Conservation (phyloP, 1,140 invertebrate species). For the Rhynchophorus ferrugineus region DNA sequence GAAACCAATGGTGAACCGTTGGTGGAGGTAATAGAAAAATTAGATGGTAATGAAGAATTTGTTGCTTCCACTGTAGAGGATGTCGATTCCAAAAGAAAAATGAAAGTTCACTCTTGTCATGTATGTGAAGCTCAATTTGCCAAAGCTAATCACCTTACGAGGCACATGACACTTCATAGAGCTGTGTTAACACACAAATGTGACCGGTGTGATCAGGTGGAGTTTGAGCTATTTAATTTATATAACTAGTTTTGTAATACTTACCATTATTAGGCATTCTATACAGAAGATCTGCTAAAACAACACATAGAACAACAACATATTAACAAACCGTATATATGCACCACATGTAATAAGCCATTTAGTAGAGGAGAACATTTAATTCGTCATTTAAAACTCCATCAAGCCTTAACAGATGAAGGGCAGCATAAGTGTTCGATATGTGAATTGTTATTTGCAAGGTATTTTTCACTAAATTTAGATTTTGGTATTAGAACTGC, state of each 20-base stretch:
- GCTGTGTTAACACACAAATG: slow-evolving; percentile 37
- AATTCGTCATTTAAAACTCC: slow-evolving; percentile 43
- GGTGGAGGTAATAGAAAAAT: neutral
- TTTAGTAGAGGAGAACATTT: slow-evolving; percentile 39
- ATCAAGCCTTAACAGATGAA: slow-evolving; percentile 29
- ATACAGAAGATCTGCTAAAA: slow-evolving; percentile 40
- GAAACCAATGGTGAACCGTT: slow-evolving; percentile 7
- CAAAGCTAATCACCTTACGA: slow-evolving; percentile 35
- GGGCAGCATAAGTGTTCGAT: slow-evolving; percentile 37
- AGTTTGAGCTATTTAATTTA: neutral
- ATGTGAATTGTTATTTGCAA: slow-evolving; percentile 35
- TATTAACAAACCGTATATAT: slow-evolving; percentile 56
- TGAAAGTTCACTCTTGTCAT: slow-evolving; percentile 35
- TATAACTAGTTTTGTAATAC: neutral
- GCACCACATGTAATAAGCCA: slow-evolving; percentile 48
- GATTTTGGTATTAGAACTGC: neutral
- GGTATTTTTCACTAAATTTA: slow-evolving; percentile 21
- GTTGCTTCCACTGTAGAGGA: slow-evolving; percentile 5
- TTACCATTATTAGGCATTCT: slow-evolving; percentile 31
- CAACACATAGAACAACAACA: slow-evolving; percentile 56
- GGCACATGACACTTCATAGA: slow-evolving; percentile 39
- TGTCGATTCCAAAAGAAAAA: slow-evolving; percentile 3
- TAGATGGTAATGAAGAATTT: slow-evolving; percentile 9
- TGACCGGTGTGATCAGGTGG: slow-evolving; percentile 26
- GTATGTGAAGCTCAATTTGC: slow-evolving; percentile 36